phyloP scores from a whole-genome alignment of 1,140 invertebrate species.

The Cotesia glomerata region DNA sequence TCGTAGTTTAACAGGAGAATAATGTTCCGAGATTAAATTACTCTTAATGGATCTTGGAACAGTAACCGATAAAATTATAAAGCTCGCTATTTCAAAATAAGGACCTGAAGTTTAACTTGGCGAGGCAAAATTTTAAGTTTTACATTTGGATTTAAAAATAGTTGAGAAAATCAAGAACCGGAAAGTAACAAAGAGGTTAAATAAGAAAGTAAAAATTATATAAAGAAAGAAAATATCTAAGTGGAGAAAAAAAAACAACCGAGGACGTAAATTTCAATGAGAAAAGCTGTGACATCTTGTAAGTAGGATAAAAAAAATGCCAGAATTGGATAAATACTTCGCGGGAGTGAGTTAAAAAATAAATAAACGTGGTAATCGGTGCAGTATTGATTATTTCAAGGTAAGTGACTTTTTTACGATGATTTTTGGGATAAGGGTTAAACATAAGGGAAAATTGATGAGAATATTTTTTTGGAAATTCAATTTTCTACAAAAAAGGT shows the following conservation, averaged over 20 bases:
- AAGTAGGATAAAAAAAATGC: neutral
- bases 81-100: conserved; percentile 30
- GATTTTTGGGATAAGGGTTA: no score
- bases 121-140: conserved; percentile 26
- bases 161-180: neutral
- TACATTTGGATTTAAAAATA: neutral
- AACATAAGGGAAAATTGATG: no score
- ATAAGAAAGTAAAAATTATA: neutral
- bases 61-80: conserved; percentile 49
- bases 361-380: no score
- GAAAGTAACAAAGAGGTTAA: neutral
- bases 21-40: conserved; percentile 36
- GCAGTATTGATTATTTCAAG: no score
- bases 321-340: conserved; percentile 27
- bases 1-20: neutral
- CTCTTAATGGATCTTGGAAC: conserved; percentile 45
- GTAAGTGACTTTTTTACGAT: no score
- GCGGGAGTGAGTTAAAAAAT: neutral
- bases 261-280: conserved; percentile 29
- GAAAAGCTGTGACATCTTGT: conserved; percentile 13
- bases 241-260: no score
- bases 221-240: neutral
- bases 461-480: no score
- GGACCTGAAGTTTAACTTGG: conserved; percentile 15
- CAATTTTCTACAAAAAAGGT: no score